phyloP scores from a whole-genome alignment of 2,113 vertebrate species.

The Motacilla tschutschensis region DNA sequence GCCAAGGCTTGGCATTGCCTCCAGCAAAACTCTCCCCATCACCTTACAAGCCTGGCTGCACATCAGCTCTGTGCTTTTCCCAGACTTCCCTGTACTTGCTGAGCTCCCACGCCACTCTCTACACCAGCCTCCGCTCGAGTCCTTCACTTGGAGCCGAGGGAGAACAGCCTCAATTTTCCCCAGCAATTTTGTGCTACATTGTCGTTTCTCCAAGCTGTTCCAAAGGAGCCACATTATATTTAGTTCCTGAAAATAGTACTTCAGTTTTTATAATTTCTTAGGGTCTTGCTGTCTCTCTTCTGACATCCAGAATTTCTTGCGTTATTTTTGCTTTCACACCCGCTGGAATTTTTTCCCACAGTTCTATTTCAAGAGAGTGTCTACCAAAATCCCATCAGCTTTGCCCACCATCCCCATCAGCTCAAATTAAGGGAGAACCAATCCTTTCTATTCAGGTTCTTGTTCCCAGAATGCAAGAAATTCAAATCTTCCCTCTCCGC shows the following conservation, averaged over 20 bases:
- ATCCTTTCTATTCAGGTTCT: background rate
- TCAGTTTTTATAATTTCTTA: background rate
- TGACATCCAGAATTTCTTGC: background rate
- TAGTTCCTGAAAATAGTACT: background rate
- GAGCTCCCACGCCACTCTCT: background rate
- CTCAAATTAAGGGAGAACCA: conserved; percentile 24
- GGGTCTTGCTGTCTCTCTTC: background rate
- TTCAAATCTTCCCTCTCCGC: background rate
- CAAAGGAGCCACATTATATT: background rate
- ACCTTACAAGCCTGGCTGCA: background rate
- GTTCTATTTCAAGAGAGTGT: conserved; percentile 7
- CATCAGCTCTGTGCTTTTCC: background rate
- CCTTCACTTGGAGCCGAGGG: background rate
- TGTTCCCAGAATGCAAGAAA: background rate
- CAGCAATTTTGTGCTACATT: background rate
- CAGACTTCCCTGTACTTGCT: background rate
- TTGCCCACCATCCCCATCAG: background rate
- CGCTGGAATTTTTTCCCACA: conserved; percentile 20
- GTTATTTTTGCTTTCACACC: background rate
- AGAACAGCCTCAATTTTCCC: background rate
- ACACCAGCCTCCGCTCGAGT: background rate
- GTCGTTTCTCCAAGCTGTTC: background rate
- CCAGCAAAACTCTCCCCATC: background rate
- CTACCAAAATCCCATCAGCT: conserved; percentile 47
- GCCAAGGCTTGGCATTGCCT: background rate